Evolutionary conservation across 2,888 invertebrate genomes (phyloP), one percentile per base, ranked within the genome.

Genomic region (Oscheius sp.): DNA sequence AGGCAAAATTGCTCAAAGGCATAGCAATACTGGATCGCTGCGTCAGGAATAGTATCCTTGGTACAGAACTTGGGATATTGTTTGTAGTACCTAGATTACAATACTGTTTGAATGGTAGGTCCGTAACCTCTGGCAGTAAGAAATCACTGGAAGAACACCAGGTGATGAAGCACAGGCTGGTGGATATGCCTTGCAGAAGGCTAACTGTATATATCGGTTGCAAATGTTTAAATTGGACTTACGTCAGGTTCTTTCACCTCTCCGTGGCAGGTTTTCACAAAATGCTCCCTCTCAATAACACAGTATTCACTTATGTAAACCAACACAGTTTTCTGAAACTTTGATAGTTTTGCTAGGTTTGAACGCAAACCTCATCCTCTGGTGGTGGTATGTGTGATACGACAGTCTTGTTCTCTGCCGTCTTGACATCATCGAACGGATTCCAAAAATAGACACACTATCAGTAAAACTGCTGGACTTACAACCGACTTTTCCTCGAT

Each of bases 251-350:
- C 58, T 9, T 76, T 75, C 9, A 81, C 75, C 9, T 79, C 74
- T 11, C 83, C 83, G 75, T 81, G 78, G 70, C 83, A 83, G 11
- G 48, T 74, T 37, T 70, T 71, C 21, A 83, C 81, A 63, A 83
- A 83, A 37, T 66, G 77, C 51, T 83, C 83, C 53, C 83, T 13
- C 70, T 81, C 79, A 7, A 81, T 59, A 1, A 83, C 83, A 58
- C 83, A 83, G 62, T 78, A 83, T 51, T 83, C 83, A 51, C 79
- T 79, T 37, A 83, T 79, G 59, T 80, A 83, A 1, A 83, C 83
- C 50, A 83, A 37, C n/a, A 83, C 79, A 5, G 76, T 71, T 57
- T 77, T 79, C 68, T 77, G 66, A 63, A 76, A 51, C 70, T 29
- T 11, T 11, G n/a, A 51, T 32, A 13, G 11, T 53, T 1, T 5